Evolutionary conservation across 2,888 invertebrate species (phyloP).

Genomic region (Microplitis deprimator): DNA sequence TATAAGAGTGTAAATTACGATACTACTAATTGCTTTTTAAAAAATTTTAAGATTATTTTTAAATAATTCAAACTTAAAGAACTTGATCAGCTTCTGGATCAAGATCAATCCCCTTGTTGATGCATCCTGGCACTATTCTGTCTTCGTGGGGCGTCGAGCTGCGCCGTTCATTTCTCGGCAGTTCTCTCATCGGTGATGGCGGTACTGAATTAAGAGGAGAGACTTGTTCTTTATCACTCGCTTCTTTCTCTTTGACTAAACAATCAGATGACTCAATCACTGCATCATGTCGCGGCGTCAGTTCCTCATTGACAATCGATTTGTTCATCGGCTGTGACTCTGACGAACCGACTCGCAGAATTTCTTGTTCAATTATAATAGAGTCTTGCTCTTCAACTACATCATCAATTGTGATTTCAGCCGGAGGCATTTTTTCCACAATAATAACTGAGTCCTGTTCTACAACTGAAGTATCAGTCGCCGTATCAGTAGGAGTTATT

Average conservation of each 20-base stretch:
- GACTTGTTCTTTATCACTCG: background rate
- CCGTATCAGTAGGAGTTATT: background rate
- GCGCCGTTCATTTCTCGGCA: background rate
- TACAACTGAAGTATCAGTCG: background rate
- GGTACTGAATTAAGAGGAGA: background rate
- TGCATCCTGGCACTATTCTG: background rate
- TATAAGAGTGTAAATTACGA: background rate
- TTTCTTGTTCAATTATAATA: background rate
- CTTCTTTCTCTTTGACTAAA: background rate
- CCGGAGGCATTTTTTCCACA: background rate
- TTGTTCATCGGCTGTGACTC: background rate
- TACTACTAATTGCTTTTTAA: background rate
- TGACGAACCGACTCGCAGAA: background rate
- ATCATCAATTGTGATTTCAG: background rate
- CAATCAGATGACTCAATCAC: background rate
- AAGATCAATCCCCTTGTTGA: background rate
- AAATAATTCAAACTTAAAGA: background rate
- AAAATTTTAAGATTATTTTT: background rate
- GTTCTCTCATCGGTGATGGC: background rate
- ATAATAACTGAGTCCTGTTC: background rate
- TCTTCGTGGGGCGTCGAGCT: background rate
- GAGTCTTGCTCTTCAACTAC: background rate
- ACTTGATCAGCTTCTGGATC: too few species aligned
- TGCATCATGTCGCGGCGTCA: background rate
- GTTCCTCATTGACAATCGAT: background rate